Evolutionary conservation across 1,140 invertebrate species (phyloP).

Genomic region (Drosophila baimaii): DNA sequence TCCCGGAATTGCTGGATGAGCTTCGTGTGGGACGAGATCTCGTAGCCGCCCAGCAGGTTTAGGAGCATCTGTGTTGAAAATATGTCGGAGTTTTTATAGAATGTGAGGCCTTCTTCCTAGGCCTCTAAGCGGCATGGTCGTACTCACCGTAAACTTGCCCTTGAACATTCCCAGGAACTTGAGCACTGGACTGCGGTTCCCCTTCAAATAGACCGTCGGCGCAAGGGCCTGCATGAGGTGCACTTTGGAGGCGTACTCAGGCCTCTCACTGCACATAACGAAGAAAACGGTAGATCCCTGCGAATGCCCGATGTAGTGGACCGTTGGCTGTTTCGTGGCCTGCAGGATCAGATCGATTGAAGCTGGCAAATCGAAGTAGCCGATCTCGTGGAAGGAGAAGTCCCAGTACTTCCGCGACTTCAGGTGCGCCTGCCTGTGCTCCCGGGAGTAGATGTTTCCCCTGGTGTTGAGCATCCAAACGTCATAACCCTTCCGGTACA

Average conservation of each 20-base stretch:
- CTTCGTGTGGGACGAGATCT: constrained; percentile 21
- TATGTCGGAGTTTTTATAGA: background rate
- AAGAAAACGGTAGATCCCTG: constrained; percentile 87
- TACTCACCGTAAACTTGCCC: constrained; percentile 50
- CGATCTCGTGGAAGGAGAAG: constrained; percentile 89
- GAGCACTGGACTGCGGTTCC: constrained; percentile 50
- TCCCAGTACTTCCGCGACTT: constrained; percentile 76
- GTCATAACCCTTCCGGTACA: constrained; percentile 89
- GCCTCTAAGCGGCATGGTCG: too few relatives aligned
- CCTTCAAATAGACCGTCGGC: constrained; percentile 85
- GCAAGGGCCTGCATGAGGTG: constrained; percentile 87
- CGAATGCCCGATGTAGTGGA: constrained; percentile 85
- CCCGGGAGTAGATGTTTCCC: constrained; percentile 88
- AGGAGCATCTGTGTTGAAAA: constrained; percentile 52
- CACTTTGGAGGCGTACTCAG: constrained; percentile 88
- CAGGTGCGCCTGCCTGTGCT: constrained; percentile 85
- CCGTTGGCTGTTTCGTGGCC: constrained; percentile 80
- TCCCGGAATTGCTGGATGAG: constrained; percentile 41
- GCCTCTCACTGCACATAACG: constrained; percentile 87
- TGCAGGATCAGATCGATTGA: constrained; percentile 87
- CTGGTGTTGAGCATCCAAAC: constrained; percentile 90
- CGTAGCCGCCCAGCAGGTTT: constrained; percentile 43
- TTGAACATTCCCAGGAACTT: constrained; percentile 50
- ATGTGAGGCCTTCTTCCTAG: too few relatives aligned
- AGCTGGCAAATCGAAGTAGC: constrained; percentile 88